Evolutionary conservation across 2,888 invertebrate genomes (phyloP).

Genomic region (Melanophora roralis): DNA sequence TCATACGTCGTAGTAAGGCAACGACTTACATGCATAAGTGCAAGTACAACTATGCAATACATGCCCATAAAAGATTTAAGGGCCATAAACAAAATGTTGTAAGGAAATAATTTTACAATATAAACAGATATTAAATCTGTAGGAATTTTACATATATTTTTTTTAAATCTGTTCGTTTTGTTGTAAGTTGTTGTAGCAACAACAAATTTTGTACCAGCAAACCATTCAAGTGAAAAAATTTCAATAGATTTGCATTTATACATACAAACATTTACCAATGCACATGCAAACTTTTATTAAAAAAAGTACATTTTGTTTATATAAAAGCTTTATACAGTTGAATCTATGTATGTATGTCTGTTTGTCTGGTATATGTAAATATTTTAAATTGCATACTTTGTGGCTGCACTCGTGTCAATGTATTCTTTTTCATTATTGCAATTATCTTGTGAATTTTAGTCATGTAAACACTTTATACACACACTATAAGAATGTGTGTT

Average conservation of each 20-base stretch:
- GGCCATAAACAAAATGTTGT: neutral
- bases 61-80: neutral
- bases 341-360: neutral
- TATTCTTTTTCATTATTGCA: constrained; percentile 65
- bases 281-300: neutral
- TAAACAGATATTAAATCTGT: neutral
- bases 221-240: constrained; percentile 39
- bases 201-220: constrained; percentile 34
- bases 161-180: constrained; percentile 1
- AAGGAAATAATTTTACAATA: neutral
- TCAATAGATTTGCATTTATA: neutral
- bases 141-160: neutral
- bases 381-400: constrained; percentile 58
- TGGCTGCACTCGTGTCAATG: constrained; percentile 63
- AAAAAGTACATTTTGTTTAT: too few species aligned
- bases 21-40: neutral
- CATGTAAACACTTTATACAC: constrained; percentile 56
- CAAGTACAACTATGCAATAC: neutral
- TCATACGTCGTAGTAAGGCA: neutral
- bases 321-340: too few species aligned
- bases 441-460: constrained; percentile 64
- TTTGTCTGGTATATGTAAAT: constrained; percentile 10
- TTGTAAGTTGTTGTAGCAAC: constrained; percentile 4
- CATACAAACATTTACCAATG: neutral
- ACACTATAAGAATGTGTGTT: constrained; percentile 13